Conservation (phyloP, 2,888 invertebrate genomes). For the Lordiphosa andalusiaca region DNA sequence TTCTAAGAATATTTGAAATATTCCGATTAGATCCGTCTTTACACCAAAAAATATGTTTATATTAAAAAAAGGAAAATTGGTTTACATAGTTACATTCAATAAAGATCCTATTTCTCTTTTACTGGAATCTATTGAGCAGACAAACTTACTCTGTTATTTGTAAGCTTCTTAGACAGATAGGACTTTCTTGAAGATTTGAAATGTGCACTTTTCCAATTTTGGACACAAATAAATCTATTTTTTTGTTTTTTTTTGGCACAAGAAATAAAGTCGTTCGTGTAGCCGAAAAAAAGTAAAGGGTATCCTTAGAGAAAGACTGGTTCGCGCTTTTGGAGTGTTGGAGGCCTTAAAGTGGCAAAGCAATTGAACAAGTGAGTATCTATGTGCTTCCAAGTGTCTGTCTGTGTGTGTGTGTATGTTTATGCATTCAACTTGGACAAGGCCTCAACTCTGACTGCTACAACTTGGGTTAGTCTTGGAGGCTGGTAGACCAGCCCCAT, state of each 20-base stretch:
- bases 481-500: slow-evolving; percentile 71
- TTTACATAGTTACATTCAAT: too few species aligned
- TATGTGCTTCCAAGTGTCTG: not conserved
- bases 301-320: slow-evolving; percentile 57
- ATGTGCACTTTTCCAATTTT: too few species aligned
- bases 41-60: too few species aligned
- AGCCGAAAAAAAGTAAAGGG: slow-evolving; percentile 21
- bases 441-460: slow-evolving; percentile 9
- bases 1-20: too few species aligned
- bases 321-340: slow-evolving; percentile 44
- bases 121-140: too few species aligned
- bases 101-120: too few species aligned
- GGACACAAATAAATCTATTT: too few species aligned
- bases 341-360: slow-evolving; percentile 68
- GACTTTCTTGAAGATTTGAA: too few species aligned
- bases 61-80: too few species aligned
- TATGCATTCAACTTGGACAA: slow-evolving; percentile 21
- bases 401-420: slow-evolving; percentile 8
- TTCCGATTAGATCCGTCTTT: too few species aligned
- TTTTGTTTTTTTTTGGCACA: not conserved
- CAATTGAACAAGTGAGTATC: slow-evolving; percentile 68
- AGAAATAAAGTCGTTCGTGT: not conserved
- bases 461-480: slow-evolving; percentile 31
- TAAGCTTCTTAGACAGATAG: too few species aligned
- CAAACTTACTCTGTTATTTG: too few species aligned